Base-by-base conservation (phyloP, 2,888 invertebrate species). In the Sthenelais limicola region DNA sequence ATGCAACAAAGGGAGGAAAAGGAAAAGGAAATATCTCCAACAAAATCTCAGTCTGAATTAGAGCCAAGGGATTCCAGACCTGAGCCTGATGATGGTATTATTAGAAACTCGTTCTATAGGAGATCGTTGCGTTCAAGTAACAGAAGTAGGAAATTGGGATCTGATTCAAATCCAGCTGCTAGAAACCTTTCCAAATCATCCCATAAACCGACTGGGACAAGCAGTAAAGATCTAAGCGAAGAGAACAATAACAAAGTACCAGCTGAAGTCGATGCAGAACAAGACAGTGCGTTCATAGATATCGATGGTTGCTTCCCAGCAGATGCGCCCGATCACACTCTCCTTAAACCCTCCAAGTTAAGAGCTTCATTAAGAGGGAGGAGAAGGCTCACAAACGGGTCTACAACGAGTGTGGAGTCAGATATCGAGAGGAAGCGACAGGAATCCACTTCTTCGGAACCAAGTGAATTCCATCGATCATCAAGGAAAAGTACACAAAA, bases 341-440 rank as follows among this genome's bases (percentile, higher is more conserved):
- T 79, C 33, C 74, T 79, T 48, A 76, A 74, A 49, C 79, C 79
- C 0, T 79, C 79, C 3, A 74, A 72, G 32, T 68, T 79, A n/a
- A 56, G 79, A 3, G 75, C 71, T 1, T 79, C 79, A 3, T 66
- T 79, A 68, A 70, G 71, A 48, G 73, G 73, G 3, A 26, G 72
- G 24, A 47, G 73, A 24, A 43, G 56, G 12, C 35, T n/a, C 2
- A 58, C 47, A 2, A 49, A 49, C 30, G 24, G 48, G 43, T 21
- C 35, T 18, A n/a, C 12, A 30, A 38, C 18, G 38, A 9, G 21
- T 1, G 62, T n/a, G n/a, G n/a, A n/a, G n/a, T n/a, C n/a, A n/a
- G n/a, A n/a, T n/a, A n/a, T n/a, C n/a, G n/a, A n/a, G n/a, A n/a
- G n/a, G n/a, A n/a, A n/a, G n/a, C n/a, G n/a, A n/a, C n/a, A n/a